Evolutionary conservation across 1,140 invertebrate species (phyloP), one percentile per base, ranked within the genome.

Genomic region (Cotesia chilonis): DNA sequence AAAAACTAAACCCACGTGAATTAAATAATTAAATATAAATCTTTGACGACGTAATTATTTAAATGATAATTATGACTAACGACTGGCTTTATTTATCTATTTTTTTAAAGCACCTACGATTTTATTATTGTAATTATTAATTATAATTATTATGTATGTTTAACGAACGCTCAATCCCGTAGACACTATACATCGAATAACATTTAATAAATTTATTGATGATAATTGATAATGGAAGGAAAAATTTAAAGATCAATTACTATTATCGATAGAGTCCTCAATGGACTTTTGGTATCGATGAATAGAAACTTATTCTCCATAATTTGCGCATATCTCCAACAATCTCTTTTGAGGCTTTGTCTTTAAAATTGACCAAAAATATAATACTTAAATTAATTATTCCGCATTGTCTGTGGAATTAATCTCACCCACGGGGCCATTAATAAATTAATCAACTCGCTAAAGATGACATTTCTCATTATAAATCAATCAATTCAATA

Each of bases 151-250:
- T 36, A 28, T 68, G 57, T 64, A n/a, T 61, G 63, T 28, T 12
- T 68, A 66, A 69, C 67, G 35, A 74, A 65, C 57, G 66, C 66
- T 64, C 41, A 64, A 71, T 74, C 55, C 38, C 57, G 73, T 67
- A 55, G 55, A 70, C 54, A 54, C 57, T 71, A 71, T 70, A 71
- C 67, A 73, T 72, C 65, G 71, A 72, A 72, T 14, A 17, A 64
- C 35, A 20, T 61, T 41, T n/a, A 28, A 3, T 47, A 6, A 52
- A 6, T 37, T 61, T 35, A n/a, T 3, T 17, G 10, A 57, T 20
- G 10, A 6, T 12, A 17, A 57, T 20, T 12, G 9, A 37, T n/a
- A 59, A 68, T 38, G 20, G 17, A 51, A 41, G 60, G 55, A 61
- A 37, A 17, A 59, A 35, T 41, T 17, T 0, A 59, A 57, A 17